Percentiles rank a stretch among this genome's conserved stretches.
Evolutionary conservation across 2,113 vertebrate species (phyloP).

Genomic region (Peucedramus taeniatus): DNA sequence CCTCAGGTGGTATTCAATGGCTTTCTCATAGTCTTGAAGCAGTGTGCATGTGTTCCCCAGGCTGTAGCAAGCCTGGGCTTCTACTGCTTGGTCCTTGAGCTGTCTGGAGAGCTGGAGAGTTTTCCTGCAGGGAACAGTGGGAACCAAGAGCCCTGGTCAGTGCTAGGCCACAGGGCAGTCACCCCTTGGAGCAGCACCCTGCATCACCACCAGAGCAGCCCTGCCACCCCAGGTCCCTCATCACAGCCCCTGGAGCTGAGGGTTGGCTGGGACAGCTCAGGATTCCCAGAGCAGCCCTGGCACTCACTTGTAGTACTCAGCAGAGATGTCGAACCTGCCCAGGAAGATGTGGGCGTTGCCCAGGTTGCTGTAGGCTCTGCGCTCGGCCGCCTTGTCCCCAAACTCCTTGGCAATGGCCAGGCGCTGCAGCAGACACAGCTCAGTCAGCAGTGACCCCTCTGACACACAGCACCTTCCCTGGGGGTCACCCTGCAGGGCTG

Average conservation of each 20-base stretch:
- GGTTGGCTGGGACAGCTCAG: neutral
- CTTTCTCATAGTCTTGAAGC: constrained; percentile 87
- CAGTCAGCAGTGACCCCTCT: neutral
- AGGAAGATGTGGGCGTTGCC: constrained; percentile 95
- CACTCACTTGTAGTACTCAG: constrained; percentile 93
- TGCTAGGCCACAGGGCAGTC: neutral
- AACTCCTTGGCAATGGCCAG: constrained; percentile 98
- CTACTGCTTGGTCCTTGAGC: constrained; percentile 91
- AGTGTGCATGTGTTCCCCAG: constrained; percentile 94
- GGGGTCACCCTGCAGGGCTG: rapidly evolving
- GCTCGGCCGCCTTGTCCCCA: constrained; percentile 92
- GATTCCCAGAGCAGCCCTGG: neutral
- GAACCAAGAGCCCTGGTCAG: neutral
- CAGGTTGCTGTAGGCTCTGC: constrained; percentile 94
- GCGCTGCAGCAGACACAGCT: constrained; percentile 74
- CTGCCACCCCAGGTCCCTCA: neutral
- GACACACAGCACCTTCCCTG: neutral
- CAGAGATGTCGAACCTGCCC: constrained; percentile 87
- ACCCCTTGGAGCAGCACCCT: rapidly evolving
- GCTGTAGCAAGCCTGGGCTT: constrained; percentile 97
- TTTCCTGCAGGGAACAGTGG: constrained; percentile 73
- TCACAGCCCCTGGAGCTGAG: neutral
- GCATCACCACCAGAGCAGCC: neutral
- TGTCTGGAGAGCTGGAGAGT: constrained; percentile 91
- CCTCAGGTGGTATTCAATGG: constrained; percentile 91